Base-by-base conservation (phyloP, 2,113 vertebrate genomes). In the Aegotheles bennettii region DNA sequence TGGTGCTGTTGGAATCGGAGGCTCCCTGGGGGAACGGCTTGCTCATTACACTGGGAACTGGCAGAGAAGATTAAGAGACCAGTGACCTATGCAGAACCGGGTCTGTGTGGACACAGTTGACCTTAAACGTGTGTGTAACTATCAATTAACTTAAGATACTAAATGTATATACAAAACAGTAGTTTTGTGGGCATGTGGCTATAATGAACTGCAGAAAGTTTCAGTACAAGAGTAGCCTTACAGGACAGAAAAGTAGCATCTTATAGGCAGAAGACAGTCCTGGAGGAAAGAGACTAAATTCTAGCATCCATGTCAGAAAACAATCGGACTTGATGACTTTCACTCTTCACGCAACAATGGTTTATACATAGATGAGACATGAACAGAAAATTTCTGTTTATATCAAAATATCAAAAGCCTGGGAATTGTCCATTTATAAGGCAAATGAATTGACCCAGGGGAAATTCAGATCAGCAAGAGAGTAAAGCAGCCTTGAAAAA, bases 1-100 rank as follows among this genome's bases (percentile, higher is more conserved):
- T 33, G 48, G 13, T 42, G 10, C 8, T 6, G 19, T 5, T 61
- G 47, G 65, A 91, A 78, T 31, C n/a, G 84, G 64, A 86, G 51
- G 43, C 20, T 76, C 48, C 16, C 23, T 68, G 43, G 25, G 69
- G 38, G 63, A 89, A 57, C 14, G 67, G 10, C 42, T 78, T 67
- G 24, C 23, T 90, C 4, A 3, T 71, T 85, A 73, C 7, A 50
- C 21, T 9, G 29, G 21, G 11, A 28, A 42, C n/a, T 45, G 40
- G 8, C 35, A 91, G 36, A 81, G 42, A 61, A 74, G 87, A 50
- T 61, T 65, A 15, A 16, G 23, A 75, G 33, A 83, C 3, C 35
- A 51, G 12, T 43, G 38, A 47, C 29, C 12, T 10, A 4, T 0
- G 2, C 20, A 67, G 51, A 67, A 65, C 1, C 25, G 5, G 18